Evolutionary conservation across 2,797 vertebrate genomes (phyloP).

Genomic region (Lithobates pipiens): DNA sequence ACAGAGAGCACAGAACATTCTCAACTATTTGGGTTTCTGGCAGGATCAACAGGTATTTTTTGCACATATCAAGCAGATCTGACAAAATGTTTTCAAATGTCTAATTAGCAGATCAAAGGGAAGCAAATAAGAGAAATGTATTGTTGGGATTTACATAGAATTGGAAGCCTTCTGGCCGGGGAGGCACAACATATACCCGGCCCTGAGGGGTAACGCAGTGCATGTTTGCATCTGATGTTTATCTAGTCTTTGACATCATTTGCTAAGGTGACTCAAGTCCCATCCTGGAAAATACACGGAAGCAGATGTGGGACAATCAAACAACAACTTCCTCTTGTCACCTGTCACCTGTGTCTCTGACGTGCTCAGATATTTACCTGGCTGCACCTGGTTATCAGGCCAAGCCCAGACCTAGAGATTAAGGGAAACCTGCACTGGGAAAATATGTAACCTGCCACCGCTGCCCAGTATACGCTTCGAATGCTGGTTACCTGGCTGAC

Average conservation of each 20-base stretch:
- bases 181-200: not conserved
- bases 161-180: not conserved
- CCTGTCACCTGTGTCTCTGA: slow-evolving; percentile 37
- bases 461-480: not conserved
- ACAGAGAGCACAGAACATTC: too few species aligned
- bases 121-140: not conserved
- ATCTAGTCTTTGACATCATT: slow-evolving; percentile 1
- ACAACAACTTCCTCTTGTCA: slow-evolving; percentile 13
- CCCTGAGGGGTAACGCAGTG: not conserved
- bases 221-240: not conserved
- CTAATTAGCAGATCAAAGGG: too few species aligned
- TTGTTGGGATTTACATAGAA: not conserved
- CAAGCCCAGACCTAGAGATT: not conserved
- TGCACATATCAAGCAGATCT: too few species aligned
- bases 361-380: slow-evolving; percentile 61
- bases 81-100: too few species aligned
- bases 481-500: too few species aligned
- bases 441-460: not conserved
- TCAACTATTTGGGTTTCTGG: too few species aligned
- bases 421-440: not conserved
- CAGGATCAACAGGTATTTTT: too few species aligned
- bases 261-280: slow-evolving; percentile 18
- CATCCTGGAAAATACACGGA: slow-evolving; percentile 66
- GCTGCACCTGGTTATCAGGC: not conserved
- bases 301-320: slow-evolving; percentile 43